Percentiles rank a stretch among this genome's conserved stretches.
phyloP scores from a whole-genome alignment of 92 coral and sea anemone species.

The Bergia puertoricense region DNA sequence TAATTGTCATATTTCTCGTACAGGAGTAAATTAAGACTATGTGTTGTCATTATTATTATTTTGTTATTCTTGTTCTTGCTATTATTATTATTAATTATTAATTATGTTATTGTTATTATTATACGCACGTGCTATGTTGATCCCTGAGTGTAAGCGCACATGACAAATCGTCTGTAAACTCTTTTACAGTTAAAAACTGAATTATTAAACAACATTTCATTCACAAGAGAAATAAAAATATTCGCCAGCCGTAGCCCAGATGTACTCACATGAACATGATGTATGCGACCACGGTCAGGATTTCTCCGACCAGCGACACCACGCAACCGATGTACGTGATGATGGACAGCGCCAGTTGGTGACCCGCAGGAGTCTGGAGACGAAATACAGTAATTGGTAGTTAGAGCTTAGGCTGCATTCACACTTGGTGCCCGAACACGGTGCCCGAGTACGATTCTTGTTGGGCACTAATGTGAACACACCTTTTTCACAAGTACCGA shows the following conservation, averaged over 20 bases:
- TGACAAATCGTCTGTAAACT: too few species aligned
- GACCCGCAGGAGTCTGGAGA: slow-evolving; percentile 12
- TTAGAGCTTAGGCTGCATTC: neutral
- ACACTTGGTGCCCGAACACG: too few species aligned
- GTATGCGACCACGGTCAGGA: slow-evolving; percentile 25
- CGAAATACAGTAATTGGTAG: neutral
- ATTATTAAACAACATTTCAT: neutral
- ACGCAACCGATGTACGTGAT: slow-evolving; percentile 39
- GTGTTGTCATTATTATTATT: too few species aligned
- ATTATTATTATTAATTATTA: too few species aligned
- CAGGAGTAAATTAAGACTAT: neutral
- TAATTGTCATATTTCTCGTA: neutral
- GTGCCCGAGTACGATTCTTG: too few species aligned
- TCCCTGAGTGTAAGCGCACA: too few species aligned
- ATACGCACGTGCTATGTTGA: too few species aligned
- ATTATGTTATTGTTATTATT: too few species aligned
- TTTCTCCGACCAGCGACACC: slow-evolving; percentile 26
- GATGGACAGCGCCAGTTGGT: slow-evolving; percentile 17
- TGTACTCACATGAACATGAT: slow-evolving; percentile 11
- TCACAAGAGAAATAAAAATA: neutral
- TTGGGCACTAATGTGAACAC: too few species aligned
- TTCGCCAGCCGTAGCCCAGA: too few species aligned
- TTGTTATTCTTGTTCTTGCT: too few species aligned
- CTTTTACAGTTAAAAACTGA: neutral
- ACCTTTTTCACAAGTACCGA: too few species aligned